Base-by-base conservation (phyloP, 2,797 vertebrate species). In the Danio choprae region DNA sequence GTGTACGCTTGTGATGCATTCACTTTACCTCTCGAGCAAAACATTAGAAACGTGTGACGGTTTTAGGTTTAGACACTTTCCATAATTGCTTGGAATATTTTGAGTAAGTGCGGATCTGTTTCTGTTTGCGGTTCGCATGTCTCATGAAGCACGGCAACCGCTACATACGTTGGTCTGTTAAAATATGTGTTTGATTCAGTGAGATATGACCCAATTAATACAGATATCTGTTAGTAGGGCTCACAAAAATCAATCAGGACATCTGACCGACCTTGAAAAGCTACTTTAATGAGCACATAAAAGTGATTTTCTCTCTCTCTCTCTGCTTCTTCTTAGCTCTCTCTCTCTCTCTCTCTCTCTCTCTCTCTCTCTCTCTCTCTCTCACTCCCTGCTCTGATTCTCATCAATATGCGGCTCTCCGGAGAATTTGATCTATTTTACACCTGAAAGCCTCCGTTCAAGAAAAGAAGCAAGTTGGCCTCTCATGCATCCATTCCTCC, bases 321-420 rank as follows among this genome's bases (percentile, higher is more conserved):
- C 15, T 48, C n/a, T 16, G 8, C 22, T 10, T 60, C 72, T 22
- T 40, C 9, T 12, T 7, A 40, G 15, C 58, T 22, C 53, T 29
- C 29, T 29, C 29, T 29, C 29, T 11, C 58, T 63, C 48, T 41
- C 68, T 43, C n/a, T 53, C 46, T 81, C 29, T 74, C 18, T 41
- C 62, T 53, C 29, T n/a, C 13, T 68, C 53, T 36, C 36, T 75
- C 68, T 43, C n/a, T 53, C 46, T 81, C 29, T 74, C 18, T 41
- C 62, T 53, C 29, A n/a, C 13, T 68, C 53, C 36, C 36, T 75
- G 9, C n/a, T 68, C 58, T 44, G 41, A 80, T 46, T 18, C 69
- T 82, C 81, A 78, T 74, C 69, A 77, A 82, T 77, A 77, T 82
- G 59, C 20, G 10, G 58, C 59, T 79, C 75, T 58, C 62, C 20